Percentiles rank a stretch among this genome's conserved stretches.
These are phyloP conservation scores for Gobiocypris rarus DNA, from an alignment of 2,113 vertebrate genomes.

Conservation along the genomic window DNA sequence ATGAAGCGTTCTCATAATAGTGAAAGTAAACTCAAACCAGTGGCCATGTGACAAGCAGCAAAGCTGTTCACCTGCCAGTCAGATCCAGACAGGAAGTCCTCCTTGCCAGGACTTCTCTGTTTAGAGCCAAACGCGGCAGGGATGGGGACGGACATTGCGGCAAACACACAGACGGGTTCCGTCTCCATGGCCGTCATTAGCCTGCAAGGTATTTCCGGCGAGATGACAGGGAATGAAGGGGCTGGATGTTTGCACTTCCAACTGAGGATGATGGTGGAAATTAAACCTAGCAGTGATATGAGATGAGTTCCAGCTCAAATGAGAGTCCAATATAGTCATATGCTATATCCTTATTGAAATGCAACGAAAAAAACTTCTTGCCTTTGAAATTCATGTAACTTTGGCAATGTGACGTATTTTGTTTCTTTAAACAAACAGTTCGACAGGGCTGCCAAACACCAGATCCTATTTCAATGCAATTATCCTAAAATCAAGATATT, in stretches of 20 bases:
- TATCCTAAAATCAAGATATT: constrained; percentile 7
- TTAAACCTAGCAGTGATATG: constrained; percentile 11
- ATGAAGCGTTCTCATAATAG: not conserved
- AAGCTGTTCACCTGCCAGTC: not conserved
- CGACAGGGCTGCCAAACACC: not conserved
- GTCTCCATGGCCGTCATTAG: not conserved
- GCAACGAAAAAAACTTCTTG: not conserved
- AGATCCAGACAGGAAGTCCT: not conserved
- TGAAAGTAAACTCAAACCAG: not conserved
- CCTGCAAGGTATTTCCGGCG: constrained; percentile 6
- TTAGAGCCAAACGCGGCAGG: not conserved
- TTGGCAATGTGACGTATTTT: not conserved
- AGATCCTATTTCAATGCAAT: constrained; percentile 4
- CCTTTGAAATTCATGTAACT: not conserved
- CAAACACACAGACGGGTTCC: constrained; percentile 1
- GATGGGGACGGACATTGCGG: not conserved
- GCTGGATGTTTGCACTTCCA: constrained; percentile 12
- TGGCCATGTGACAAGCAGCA: not conserved
- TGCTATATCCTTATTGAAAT: not conserved
- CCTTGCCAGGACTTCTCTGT: constrained; percentile 6
- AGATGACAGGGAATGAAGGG: not conserved
- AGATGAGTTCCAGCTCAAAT: not conserved
- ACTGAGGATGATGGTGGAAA: constrained; percentile 17
- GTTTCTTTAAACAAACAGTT: not conserved
- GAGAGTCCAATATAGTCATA: not conserved